Evolutionary conservation across 2,113 vertebrate species (phyloP).

Genomic region (Dasyornis broadbenti): DNA sequence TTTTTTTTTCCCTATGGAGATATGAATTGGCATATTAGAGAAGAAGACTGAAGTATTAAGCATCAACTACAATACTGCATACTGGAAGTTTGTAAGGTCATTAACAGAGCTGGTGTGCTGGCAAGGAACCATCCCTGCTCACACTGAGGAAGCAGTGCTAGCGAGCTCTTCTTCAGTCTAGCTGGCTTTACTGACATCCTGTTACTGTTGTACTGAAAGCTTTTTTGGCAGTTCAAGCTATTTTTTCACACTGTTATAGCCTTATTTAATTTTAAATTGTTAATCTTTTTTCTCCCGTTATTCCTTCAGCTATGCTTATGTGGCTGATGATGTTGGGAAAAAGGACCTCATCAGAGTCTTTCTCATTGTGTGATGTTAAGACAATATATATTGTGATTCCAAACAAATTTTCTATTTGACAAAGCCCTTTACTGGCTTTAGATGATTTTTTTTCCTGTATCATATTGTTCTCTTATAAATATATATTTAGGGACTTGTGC

Average conservation of each 20-base stretch:
- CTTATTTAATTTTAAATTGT: constrained; percentile 77
- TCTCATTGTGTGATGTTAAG: constrained; percentile 62
- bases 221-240: constrained; percentile 55
- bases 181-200: background rate
- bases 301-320: constrained; percentile 57
- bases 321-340: constrained; percentile 66
- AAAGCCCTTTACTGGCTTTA: constrained; percentile 65
- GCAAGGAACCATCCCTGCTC: background rate
- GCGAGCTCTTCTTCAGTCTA: background rate
- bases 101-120: background rate
- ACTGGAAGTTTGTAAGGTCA: background rate
- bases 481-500: constrained; percentile 63
- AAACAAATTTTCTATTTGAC: constrained; percentile 67
- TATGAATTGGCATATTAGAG: background rate
- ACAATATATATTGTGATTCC: constrained; percentile 67
- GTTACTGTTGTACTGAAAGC: background rate
- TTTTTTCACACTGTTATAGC: constrained; percentile 62
- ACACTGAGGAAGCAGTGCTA: background rate
- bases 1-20: background rate
- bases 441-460: constrained; percentile 64
- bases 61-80: background rate
- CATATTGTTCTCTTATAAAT: constrained; percentile 68
- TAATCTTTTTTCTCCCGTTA: constrained; percentile 68
- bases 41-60: background rate
- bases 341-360: constrained; percentile 68